Evolutionary conservation across 2,113 vertebrate genomes (phyloP).

Genomic region (Notarius quadriscutis): DNA sequence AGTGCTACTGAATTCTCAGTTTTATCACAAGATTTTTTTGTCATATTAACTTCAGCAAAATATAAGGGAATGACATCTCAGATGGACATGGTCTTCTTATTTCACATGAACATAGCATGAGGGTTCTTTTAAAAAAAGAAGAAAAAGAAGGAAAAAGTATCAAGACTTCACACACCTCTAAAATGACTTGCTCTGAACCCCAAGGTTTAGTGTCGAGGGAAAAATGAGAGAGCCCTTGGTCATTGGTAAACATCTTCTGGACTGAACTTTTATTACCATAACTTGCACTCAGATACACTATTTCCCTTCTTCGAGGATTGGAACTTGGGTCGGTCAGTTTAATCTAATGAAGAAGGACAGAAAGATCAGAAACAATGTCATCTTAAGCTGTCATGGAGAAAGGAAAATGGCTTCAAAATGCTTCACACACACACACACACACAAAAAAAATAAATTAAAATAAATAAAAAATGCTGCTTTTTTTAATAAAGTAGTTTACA

Average conservation of each 20-base stretch:
- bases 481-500: not conserved
- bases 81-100: not conserved
- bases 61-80: too few species aligned
- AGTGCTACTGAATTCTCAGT: not conserved
- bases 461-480: not conserved
- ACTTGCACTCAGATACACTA: slow-evolving; percentile 46
- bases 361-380: not conserved
- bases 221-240: slow-evolving; percentile 61
- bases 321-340: slow-evolving; percentile 54
- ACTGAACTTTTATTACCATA: not conserved
- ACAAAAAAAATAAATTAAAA: too few species aligned
- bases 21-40: not conserved
- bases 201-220: slow-evolving; percentile 62
- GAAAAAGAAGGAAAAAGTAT: not conserved
- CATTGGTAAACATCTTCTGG: slow-evolving; percentile 54
- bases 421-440: too few species aligned
- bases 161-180: slow-evolving; percentile 53
- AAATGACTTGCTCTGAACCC: slow-evolving; percentile 32
- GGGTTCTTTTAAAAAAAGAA: not conserved
- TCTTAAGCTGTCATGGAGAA: not conserved
- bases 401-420: not conserved
- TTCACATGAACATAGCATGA: not conserved
- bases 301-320: slow-evolving; percentile 46
- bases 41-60: not conserved
- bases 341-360: slow-evolving; percentile 55